A percentile compares a stretch with the other conserved stretches of the same genome.
These are phyloP conservation scores for Ageneiosus marmoratus DNA, from an alignment of 2,113 vertebrate genomes.

Conservation along the genomic window DNA sequence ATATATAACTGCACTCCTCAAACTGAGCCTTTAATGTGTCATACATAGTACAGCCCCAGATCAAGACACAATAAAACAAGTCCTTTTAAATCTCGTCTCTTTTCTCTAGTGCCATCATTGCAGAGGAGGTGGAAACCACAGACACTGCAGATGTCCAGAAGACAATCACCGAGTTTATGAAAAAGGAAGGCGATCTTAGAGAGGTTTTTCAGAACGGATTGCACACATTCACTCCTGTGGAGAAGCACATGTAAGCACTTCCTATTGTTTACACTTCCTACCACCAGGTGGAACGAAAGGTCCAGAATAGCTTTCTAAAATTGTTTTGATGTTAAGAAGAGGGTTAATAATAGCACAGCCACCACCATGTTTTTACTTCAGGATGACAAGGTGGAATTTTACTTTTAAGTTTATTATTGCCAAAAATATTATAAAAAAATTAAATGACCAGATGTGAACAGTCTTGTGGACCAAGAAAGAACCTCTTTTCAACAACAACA, in stretches of 20 bases:
- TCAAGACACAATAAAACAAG: not conserved
- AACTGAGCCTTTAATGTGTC: not conserved
- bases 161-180: not conserved
- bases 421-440: too few species aligned
- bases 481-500: not conserved
- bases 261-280: slow-evolving; percentile 13
- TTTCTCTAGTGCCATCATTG: slow-evolving; percentile 19
- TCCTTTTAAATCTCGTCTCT: not conserved
- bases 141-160: slow-evolving; percentile 4
- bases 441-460: not conserved
- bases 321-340: not conserved
- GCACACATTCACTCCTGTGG: slow-evolving; percentile 5
- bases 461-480: not conserved
- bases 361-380: slow-evolving; percentile 10
- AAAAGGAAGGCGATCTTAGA: not conserved
- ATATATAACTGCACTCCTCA: not conserved
- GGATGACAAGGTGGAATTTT: not conserved
- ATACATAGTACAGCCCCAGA: not conserved
- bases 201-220: slow-evolving; percentile 29
- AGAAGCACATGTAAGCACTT: slow-evolving; percentile 24
- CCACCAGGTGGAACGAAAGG: slow-evolving; percentile 62
- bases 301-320: slow-evolving; percentile 2
- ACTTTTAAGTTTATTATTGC: not conserved
- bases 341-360: slow-evolving; percentile 2
- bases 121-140: not conserved